Base-by-base conservation (phyloP, 2,797 vertebrate genomes). In the Chelonia mydas region DNA sequence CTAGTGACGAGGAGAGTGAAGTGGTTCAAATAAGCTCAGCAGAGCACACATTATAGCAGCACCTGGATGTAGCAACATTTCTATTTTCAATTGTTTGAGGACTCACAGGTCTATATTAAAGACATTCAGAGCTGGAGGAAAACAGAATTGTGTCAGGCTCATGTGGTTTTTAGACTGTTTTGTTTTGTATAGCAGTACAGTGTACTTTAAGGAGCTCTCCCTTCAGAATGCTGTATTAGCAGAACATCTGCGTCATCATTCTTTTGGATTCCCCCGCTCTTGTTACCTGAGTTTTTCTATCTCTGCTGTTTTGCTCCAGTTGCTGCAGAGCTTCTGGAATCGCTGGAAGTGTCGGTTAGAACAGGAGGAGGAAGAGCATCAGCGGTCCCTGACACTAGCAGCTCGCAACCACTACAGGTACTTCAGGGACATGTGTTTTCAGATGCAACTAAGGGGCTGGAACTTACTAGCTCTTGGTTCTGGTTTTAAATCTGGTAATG, bases 351-450 rank as follows among this genome's bases (percentile, higher is more conserved):
- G 92, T 33, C 81, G 33, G 61, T 84, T 98, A 61, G 99, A 99
- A 92, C 98, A 99, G 96, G 98, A 97, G 77, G 99, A 99, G 90
- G 98, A 99, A 25, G 84, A 94, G 31, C 89, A 93, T 53, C 98
- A 98, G 77, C 97, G 97, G 21, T 88, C 97, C 5, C 96, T 98
- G 28, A 97, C 95, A 31, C 82, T 81, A 53, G 86, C 94, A 57
- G 99, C 99, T 81, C 61, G n/a, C 81, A 95, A 54, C 12, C 98
- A 87, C 89, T 98, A 98, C 87, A 99, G 99, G 99, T 99, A 83
- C 49, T 0, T 0, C 23, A 87, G 65, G 50, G 50, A 83, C 84
- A 45, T 51, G 50, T 10, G 47, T 57, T 17, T 25, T 54, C 83
- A 31, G 31, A 7, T 85, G 49, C 12, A 81, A 27, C 37, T 68